Evolutionary conservation across 2,113 vertebrate species (phyloP).

Genomic region (Gulo gulo): DNA sequence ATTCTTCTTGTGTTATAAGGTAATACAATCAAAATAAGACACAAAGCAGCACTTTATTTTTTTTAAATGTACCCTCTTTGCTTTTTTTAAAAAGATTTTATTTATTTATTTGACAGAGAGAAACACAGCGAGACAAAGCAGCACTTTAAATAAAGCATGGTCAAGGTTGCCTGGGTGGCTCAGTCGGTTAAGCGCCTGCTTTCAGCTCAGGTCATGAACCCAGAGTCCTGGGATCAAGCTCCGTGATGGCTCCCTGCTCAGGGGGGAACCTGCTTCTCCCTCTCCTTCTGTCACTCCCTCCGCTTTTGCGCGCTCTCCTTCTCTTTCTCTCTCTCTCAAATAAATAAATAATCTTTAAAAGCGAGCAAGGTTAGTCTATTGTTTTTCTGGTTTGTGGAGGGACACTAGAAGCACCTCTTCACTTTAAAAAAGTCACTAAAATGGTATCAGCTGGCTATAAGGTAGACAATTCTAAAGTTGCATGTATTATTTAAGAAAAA

Average conservation of each 20-base stretch:
- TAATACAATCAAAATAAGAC: constrained; percentile 24
- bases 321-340: background rate
- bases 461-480: background rate
- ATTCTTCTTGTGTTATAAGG: background rate
- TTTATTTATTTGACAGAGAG: no score
- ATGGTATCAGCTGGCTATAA: background rate
- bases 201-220: background rate
- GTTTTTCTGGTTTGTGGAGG: background rate
- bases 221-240: background rate
- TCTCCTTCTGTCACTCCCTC: background rate
- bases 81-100: no score
- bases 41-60: background rate
- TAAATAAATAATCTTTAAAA: background rate
- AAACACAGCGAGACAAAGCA: no score
- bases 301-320: no score
- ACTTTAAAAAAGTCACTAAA: constrained; percentile 9
- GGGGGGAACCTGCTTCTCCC: background rate
- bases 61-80: no score
- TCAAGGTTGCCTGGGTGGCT: background rate
- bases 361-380: background rate
- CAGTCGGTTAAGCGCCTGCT: background rate
- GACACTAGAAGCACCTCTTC: background rate
- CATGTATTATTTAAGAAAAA: background rate
- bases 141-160: background rate
- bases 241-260: background rate